A percentile compares a stretch with the other conserved stretches of the same genome.
Conservation (phyloP, 2,888 invertebrate species). For the Lagria hirta region DNA sequence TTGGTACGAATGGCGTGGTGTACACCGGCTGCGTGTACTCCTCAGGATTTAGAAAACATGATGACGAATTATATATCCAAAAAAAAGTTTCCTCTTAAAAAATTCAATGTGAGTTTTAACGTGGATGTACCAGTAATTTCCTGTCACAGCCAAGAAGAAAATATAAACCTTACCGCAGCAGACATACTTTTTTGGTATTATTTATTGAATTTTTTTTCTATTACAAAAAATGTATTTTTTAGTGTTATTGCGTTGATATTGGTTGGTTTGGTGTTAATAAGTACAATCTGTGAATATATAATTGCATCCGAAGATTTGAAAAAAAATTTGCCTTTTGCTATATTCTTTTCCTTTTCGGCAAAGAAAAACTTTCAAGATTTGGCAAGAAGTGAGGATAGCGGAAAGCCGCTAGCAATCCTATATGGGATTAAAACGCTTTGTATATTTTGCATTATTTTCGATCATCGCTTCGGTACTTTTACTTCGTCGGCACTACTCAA, state of each 20-base stretch:
- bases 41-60: conserved; percentile 34
- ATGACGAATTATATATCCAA: conserved; percentile 34
- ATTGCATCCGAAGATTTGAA: no score
- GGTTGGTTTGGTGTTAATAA: conserved; percentile 42
- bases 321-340: no score
- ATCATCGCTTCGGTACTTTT: conserved; percentile 60
- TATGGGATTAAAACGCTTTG: conserved; percentile 62
- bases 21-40: conserved; percentile 42
- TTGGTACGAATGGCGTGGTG: conserved; percentile 42
- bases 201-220: conserved; percentile 7
- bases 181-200: conserved; percentile 51
- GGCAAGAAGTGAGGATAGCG: conserved; percentile 50
- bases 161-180: conserved; percentile 38
- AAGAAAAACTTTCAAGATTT: conserved; percentile 51
- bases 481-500: conserved; percentile 61
- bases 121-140: conserved; percentile 32
- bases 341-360: conserved; percentile 49
- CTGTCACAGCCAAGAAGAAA: conserved; percentile 45
- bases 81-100: conserved; percentile 43
- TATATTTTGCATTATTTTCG: conserved; percentile 60
- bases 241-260: conserved; percentile 46
- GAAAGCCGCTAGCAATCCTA: conserved; percentile 56
- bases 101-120: conserved; percentile 41
- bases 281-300: conserved; percentile 51
- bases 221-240: no score